Percentiles rank a stretch among this genome's conserved stretches.
Conservation (phyloP, 2,797 vertebrate species). For the Synanceia verrucosa region DNA sequence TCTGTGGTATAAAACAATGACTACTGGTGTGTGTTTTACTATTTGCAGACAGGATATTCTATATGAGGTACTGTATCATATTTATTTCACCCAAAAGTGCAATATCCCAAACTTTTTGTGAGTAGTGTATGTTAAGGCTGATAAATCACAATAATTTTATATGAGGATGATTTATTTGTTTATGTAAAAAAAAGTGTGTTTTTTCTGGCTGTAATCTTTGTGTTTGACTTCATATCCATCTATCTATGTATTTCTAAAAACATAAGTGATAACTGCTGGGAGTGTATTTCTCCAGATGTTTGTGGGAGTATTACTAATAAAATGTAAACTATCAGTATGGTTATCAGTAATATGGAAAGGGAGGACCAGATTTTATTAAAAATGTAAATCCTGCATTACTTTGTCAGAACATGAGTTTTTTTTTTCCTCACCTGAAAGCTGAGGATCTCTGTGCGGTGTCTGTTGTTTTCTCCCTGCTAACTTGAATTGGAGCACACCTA, state of each 20-base stretch:
- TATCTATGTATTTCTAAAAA: neutral
- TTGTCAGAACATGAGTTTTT: neutral
- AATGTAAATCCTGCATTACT: neutral
- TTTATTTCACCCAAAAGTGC: no score
- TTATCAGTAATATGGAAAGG: neutral
- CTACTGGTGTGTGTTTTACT: neutral
- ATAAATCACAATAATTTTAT: neutral
- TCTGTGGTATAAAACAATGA: neutral
- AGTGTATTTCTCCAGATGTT: neutral
- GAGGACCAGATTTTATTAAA: neutral
- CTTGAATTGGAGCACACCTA: slow-evolving; percentile 94
- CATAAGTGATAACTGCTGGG: neutral
- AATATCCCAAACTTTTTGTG: no score
- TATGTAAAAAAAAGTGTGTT: neutral
- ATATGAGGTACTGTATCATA: no score
- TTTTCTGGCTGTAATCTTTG: neutral
- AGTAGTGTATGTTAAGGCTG: neutral
- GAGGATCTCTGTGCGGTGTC: slow-evolving; percentile 80
- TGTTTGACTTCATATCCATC: neutral
- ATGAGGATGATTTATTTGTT: neutral
- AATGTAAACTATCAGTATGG: neutral
- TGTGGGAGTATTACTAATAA: neutral
- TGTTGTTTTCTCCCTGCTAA: slow-evolving; percentile 88
- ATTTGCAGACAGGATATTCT: no score
- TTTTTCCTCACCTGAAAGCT: slow-evolving; percentile 82